Percentiles rank a stretch among this genome's conserved stretches.
phyloP scores from a whole-genome alignment of 2,797 vertebrate species.

The Hafferia zeledoni region DNA sequence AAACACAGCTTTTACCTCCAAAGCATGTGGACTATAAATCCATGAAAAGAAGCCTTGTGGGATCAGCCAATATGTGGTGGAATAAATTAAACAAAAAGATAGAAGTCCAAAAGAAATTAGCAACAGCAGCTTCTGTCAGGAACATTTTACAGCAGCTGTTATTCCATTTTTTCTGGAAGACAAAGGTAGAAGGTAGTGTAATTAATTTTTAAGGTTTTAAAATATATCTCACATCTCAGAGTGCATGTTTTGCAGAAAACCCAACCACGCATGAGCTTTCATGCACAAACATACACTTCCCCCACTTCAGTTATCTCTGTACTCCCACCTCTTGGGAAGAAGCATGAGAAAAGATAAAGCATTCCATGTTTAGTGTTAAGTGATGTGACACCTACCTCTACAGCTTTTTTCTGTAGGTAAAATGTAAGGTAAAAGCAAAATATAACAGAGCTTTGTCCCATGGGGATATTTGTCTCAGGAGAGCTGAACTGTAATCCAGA shows the following conservation, averaged over 20 bases:
- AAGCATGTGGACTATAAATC: background rate
- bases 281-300: accelerated
- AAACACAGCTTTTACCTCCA: background rate
- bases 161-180: background rate
- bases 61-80: background rate
- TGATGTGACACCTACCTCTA: background rate
- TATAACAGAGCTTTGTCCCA: background rate
- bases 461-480: background rate
- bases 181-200: background rate
- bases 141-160: background rate
- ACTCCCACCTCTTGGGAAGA: background rate
- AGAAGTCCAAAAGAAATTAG: background rate
- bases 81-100: background rate
- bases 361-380: background rate
- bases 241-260: background rate
- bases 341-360: background rate
- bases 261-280: background rate
- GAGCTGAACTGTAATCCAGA: background rate
- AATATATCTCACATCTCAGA: background rate
- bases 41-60: background rate
- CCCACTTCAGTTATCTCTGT: background rate
- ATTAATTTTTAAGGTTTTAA: background rate
- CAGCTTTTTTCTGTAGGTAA: background rate
- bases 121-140: background rate
- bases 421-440: background rate